Evolutionary conservation across 2,113 vertebrate genomes (phyloP).

Genomic region (Thalassarche chlororhynchos): DNA sequence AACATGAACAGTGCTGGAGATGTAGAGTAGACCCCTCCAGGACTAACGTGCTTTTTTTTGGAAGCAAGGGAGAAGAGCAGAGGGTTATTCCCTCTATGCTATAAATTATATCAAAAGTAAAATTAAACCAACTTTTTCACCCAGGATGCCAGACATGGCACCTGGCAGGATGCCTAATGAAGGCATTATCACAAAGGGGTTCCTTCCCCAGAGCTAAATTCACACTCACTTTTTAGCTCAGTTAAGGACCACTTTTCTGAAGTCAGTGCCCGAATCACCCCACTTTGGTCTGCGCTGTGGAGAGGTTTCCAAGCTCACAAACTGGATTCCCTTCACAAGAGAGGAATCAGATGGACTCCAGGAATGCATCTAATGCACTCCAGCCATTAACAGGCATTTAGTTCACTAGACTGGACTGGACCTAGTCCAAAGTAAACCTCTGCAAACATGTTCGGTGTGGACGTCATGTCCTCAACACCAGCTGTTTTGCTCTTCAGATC

Average conservation of each 20-base stretch:
- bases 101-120: background rate
- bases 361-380: background rate
- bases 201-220: background rate
- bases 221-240: background rate
- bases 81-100: background rate
- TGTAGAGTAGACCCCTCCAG: background rate
- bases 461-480: background rate
- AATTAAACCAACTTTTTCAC: background rate
- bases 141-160: background rate
- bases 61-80: background rate
- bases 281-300: fast-evolving
- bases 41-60: background rate
- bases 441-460: background rate
- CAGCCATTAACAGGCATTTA: background rate
- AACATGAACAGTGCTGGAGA: background rate
- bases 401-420: background rate
- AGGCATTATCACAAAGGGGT: background rate
- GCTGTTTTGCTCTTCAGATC: background rate
- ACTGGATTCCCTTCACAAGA: background rate
- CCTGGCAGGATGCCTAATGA: background rate
- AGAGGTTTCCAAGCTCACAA: background rate
- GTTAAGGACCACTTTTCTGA: background rate
- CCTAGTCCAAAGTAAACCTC: background rate
- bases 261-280: background rate
- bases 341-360: background rate